Evolutionary conservation across 2,888 invertebrate genomes (phyloP).

Genomic region (Drosophila merina): DNA sequence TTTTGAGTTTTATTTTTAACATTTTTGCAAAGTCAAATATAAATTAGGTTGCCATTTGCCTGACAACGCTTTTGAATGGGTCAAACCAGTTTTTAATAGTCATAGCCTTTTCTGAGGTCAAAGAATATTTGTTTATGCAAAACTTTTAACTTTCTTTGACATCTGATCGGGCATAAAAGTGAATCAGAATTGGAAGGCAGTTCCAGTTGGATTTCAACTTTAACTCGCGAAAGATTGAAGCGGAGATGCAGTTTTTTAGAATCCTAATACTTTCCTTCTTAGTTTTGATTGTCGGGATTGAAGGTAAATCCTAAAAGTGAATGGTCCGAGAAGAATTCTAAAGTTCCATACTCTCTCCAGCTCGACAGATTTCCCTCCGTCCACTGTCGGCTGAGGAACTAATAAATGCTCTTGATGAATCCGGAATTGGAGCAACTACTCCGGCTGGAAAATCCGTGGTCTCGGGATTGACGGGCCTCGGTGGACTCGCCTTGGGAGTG

Average conservation of each 20-base stretch:
- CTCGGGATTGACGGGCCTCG: constrained; percentile 71
- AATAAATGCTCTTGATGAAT: constrained; percentile 50
- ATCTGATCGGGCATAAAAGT: background rate
- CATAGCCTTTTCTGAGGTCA: background rate
- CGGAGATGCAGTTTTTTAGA: background rate
- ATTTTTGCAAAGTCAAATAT: background rate
- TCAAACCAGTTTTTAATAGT: background rate
- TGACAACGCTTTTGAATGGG: background rate
- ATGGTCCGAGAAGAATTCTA: background rate
- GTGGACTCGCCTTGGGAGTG: constrained; percentile 73
- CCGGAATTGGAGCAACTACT: constrained; percentile 53
- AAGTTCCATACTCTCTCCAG: constrained; percentile 41
- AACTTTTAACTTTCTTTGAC: constrained; percentile 1
- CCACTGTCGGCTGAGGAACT: constrained; percentile 66
- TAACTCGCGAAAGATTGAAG: background rate
- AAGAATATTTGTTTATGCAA: background rate
- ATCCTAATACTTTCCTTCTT: background rate
- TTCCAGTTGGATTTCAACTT: background rate
- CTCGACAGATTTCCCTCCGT: constrained; percentile 63
- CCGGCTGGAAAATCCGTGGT: constrained; percentile 70
- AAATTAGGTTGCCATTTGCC: no score
- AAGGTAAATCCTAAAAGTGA: background rate
- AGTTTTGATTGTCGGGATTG: background rate
- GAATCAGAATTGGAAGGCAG: background rate
- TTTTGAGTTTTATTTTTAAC: background rate